Conservation (phyloP, 1,140 invertebrate species). For the Saccostrea echinata region DNA sequence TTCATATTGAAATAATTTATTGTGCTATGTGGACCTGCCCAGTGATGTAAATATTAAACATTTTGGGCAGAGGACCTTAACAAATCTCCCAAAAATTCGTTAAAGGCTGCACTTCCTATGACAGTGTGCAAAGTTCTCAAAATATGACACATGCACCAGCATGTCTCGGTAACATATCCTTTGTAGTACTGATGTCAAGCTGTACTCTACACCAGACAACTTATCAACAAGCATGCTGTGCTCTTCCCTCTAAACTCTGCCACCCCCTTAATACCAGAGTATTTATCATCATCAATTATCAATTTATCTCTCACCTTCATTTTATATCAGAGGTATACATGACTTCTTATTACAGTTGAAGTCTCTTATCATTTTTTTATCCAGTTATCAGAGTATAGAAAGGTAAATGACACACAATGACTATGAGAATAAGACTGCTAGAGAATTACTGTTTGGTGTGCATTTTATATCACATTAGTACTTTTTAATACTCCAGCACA, state of each 20-base stretch:
- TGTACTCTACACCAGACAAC: neutral
- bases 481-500: neutral
- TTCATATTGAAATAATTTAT: neutral
- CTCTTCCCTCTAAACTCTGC: neutral
- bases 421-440: neutral
- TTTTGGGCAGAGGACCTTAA: no score
- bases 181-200: neutral
- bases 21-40: neutral
- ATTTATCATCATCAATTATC: slow-evolving; percentile 3
- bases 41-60: neutral
- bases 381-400: neutral
- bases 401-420: slow-evolving; percentile 6
- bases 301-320: slow-evolving; percentile 6
- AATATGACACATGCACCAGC: neutral
- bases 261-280: neutral
- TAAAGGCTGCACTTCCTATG: neutral
- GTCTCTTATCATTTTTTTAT: neutral
- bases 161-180: neutral
- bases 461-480: neutral
- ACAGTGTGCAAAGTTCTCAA: neutral
- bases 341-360: neutral
- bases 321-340: neutral
- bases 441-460: no score
- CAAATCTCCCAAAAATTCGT: no score
- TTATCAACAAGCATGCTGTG: slow-evolving; percentile 21